Evolutionary conservation across 2,888 invertebrate species (phyloP).

Genomic region (Boloria euphrosyne): DNA sequence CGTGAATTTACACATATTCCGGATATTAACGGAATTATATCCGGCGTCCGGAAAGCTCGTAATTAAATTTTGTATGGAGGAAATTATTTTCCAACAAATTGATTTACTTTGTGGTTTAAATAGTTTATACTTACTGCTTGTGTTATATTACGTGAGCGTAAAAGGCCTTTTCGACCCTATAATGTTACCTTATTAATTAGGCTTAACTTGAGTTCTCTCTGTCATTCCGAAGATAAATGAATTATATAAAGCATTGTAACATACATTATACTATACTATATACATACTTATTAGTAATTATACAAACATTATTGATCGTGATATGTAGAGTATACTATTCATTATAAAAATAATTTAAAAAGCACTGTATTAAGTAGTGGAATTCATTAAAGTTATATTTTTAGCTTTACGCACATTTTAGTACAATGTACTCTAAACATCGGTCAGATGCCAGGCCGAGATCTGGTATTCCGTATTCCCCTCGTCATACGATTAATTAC

Average conservation of each 20-base stretch:
- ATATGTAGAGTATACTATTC: no score
- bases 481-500: constrained; percentile 7
- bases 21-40: constrained; percentile 29
- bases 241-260: no score
- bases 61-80: constrained; percentile 39
- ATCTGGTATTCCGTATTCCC: constrained; percentile 12
- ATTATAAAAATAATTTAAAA: no score
- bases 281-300: no score
- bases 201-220: not conserved
- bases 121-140: constrained; percentile 8
- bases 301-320: no score
- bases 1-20: not conserved
- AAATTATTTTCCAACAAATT: constrained; percentile 37
- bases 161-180: constrained; percentile 3
- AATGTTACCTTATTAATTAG: constrained; percentile 4
- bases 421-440: not conserved
- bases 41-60: constrained; percentile 30
- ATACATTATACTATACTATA: no score
- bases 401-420: no score
- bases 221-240: no score
- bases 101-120: constrained; percentile 28
- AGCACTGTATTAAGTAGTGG: no score
- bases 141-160: constrained; percentile 13
- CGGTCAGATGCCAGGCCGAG: not conserved
- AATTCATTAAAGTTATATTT: no score